Conservation (phyloP, 2,113 vertebrate genomes). For the Hemichromis elongatus region DNA sequence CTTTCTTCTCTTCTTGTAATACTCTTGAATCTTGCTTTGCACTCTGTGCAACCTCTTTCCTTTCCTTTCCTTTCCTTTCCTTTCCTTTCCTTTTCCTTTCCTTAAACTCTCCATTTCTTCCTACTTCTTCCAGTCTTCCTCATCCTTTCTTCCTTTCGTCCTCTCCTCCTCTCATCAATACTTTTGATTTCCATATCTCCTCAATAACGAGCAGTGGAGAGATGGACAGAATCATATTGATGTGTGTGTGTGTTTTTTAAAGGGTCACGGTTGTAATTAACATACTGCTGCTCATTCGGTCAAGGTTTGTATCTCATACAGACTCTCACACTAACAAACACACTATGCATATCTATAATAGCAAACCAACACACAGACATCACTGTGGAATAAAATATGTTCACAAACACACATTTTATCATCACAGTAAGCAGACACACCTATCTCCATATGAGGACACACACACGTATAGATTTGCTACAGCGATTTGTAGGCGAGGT, state of each 20-base stretch:
- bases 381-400: background rate
- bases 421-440: background rate
- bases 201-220: constrained; percentile 47
- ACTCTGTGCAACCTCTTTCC: background rate
- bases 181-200: constrained; percentile 64
- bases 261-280: constrained; percentile 62
- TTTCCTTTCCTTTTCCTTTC: background rate
- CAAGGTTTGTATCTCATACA: constrained; percentile 18
- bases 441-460: background rate
- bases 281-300: constrained; percentile 40
- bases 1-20: background rate
- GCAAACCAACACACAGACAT: background rate
- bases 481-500: background rate
- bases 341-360: background rate
- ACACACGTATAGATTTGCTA: background rate
- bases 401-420: background rate
- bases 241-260: constrained; percentile 15
- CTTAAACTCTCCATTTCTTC: background rate
- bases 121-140: background rate
- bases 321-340: background rate
- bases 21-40: background rate
- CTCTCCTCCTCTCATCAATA: constrained; percentile 40
- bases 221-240: constrained; percentile 48
- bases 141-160: background rate
- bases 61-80: too few relatives aligned